Evolutionary conservation across 2,888 invertebrate species (phyloP).

Genomic region (Lottia gigantea): DNA sequence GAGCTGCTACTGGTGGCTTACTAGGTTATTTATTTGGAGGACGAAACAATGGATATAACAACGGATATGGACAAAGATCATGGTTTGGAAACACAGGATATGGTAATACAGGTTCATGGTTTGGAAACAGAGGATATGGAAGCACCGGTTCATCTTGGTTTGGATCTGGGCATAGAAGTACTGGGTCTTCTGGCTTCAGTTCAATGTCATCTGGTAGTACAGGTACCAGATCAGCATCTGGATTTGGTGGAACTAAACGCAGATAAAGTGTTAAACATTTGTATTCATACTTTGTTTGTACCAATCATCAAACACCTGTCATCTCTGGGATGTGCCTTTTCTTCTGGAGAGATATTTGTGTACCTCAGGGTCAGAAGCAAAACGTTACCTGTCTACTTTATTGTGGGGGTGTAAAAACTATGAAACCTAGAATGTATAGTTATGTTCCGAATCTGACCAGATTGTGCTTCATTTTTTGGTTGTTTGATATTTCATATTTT

Average conservation of each 20-base stretch:
- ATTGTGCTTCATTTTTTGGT: too few relatives aligned
- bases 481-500: too few relatives aligned
- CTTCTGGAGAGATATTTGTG: too few relatives aligned
- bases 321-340: too few relatives aligned
- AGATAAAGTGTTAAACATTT: conserved; percentile 32
- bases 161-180: conserved; percentile 22
- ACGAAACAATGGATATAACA: conserved; percentile 31
- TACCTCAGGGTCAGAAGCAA: too few relatives aligned
- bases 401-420: too few relatives aligned
- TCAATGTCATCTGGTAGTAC: conserved; percentile 21
- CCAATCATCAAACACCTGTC: too few relatives aligned
- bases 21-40: conserved; percentile 55
- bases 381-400: too few relatives aligned
- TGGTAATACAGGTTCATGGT: conserved; percentile 24
- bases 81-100: conserved; percentile 22
- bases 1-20: conserved; percentile 56
- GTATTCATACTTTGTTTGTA: too few relatives aligned
- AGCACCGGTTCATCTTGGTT: conserved; percentile 14
- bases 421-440: too few relatives aligned
- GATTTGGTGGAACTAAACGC: conserved; percentile 55
- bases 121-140: conserved; percentile 23
- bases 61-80: conserved; percentile 23
- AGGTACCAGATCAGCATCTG: conserved; percentile 54
- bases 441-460: too few relatives aligned
- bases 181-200: conserved; percentile 26